Base-by-base conservation (phyloP, 2,113 vertebrate genomes). In the Mirza zaza region DNA sequence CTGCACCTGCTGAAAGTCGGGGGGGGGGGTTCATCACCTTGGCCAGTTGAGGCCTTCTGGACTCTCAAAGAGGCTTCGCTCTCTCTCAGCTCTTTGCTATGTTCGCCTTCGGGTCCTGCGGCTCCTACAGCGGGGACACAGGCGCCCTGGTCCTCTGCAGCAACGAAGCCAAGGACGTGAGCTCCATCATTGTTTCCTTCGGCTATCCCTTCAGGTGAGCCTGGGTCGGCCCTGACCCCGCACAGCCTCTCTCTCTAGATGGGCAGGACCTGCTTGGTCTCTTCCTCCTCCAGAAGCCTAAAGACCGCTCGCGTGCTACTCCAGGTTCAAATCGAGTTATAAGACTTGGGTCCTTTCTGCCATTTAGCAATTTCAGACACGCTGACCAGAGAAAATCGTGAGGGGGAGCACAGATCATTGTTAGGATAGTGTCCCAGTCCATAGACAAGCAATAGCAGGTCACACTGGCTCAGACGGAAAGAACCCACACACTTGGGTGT, bases 141-240 rank as follows among this genome's bases (percentile, higher is more conserved):
- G 99, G 98, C 88, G 97, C 99, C 80, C 99, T 98, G 21, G 91
- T 99, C 86, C 90, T 82, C 10, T 99, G 99, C 94, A 96, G 65
- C 6, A 90, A 3, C 18, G 89, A 91, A 0, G 81, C 36, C 17
- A 5, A 18, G 39, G 97, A 59, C 0, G 10, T 79, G 97, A 21
- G 96, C 14, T 61, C 93, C n/a, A 97, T 99, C 91, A 79, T 82
- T 0, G 96, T 99, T 82, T 48, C 92, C 23, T 99, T 99, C 36
- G 98, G 97, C 93, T 99, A 99, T 97, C 99, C 99, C 48, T 99
- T 99, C 99, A 99, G 99, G 99, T 99, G 97, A 97, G 97, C 79
- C 29, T 76, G 55, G 27, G 39, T 32, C 4, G 32, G 39, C 29
- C 59, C 36, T 15, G 9, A 84, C 52, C 70, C 39, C 4, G 14